Percentiles rank a stretch among this genome's conserved stretches.
phyloP scores from a whole-genome alignment of 2,113 vertebrate genomes.

The Istiophorus platypterus region DNA sequence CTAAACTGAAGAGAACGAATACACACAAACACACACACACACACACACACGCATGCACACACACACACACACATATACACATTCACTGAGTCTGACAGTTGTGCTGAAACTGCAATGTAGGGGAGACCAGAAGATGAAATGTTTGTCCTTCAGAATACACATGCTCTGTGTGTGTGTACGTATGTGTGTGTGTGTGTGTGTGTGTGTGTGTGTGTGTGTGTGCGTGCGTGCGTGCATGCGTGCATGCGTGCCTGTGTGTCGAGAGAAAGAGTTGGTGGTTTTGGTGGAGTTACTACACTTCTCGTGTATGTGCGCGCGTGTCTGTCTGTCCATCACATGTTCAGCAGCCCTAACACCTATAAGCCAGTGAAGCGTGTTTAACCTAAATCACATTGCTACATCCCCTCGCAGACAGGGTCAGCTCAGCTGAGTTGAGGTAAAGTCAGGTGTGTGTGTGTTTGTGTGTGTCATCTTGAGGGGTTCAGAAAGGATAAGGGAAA shows the following conservation, averaged over 20 bases:
- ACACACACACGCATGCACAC: constrained; percentile 16
- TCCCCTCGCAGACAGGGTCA: constrained; percentile 47
- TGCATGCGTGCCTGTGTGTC: constrained; percentile 31
- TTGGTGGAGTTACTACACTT: neutral
- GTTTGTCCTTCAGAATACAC: constrained; percentile 73
- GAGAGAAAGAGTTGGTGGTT: neutral
- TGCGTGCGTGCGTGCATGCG: constrained; percentile 31
- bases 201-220: constrained; percentile 2
- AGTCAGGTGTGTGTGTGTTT: constrained; percentile 21
- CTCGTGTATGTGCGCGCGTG: constrained; percentile 9
- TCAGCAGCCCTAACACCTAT: constrained; percentile 54
- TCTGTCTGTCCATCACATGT: constrained; percentile 63
- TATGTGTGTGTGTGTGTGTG: constrained; percentile 1
- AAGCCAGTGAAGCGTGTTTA: constrained; percentile 61
- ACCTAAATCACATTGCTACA: constrained; percentile 66
- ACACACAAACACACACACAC: constrained; percentile 1
- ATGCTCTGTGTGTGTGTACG: constrained; percentile 20
- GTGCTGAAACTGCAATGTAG: constrained; percentile 71
- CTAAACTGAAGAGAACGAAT: constrained; percentile 47
- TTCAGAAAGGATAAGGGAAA: constrained; percentile 1
- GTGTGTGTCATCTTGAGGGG: constrained; percentile 6
- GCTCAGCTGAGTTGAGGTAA: constrained; percentile 44
- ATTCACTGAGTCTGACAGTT: constrained; percentile 60
- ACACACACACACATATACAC: constrained; percentile 24
- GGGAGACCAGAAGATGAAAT: constrained; percentile 51